Base-by-base conservation (phyloP, 2,797 vertebrate genomes). In the Coluber constrictor region DNA sequence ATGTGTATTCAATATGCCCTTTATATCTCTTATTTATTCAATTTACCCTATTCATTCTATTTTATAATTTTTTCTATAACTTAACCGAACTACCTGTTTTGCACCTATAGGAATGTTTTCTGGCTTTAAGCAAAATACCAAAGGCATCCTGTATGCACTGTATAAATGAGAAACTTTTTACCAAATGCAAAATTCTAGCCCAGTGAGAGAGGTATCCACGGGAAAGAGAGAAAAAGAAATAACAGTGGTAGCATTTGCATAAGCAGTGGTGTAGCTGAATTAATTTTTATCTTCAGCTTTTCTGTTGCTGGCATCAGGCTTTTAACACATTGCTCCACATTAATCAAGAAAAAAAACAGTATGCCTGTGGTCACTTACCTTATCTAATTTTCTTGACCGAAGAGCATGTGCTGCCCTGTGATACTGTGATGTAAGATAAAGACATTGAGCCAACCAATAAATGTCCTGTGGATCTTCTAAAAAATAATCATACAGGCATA, bases 361-460 rank as follows among this genome's bases (percentile, higher is more conserved):
- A 79, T 54, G 12, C 88, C 5, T 88, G 10, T 87, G 90, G 87
- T 20, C 9, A 94, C 96, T 96, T 97, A 99, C 99, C 98, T 99
- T 99, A 97, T 99, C 99, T 95, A 99, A 93, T 96, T 99, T 99
- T 86, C 99, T 98, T 0, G 99, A 99, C 3, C 99, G 98, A 93
- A 99, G 98, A 37, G 99, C 99, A 63, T 99, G 99, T 47, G 99
- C 99, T 95, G 99, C 99, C 97, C 99, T 98, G 79, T 99, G 99
- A 97, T 99, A 99, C 93, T 99, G 99, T 90, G 99, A 98, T 91
- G 99, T 99, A 60, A 99, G 96, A 95, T 99, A 99, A 97, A 99
- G 99, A 97, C 99, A 99, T 94, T 99, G 99, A 94, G 99, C 99
- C 94, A 99, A 97, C 99, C 99, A 99, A 96, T 99, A 99, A 94